Evolutionary conservation across 2,113 vertebrate genomes (phyloP), one percentile per base, ranked within the genome.

Genomic region (Rostratula benghalensis): DNA sequence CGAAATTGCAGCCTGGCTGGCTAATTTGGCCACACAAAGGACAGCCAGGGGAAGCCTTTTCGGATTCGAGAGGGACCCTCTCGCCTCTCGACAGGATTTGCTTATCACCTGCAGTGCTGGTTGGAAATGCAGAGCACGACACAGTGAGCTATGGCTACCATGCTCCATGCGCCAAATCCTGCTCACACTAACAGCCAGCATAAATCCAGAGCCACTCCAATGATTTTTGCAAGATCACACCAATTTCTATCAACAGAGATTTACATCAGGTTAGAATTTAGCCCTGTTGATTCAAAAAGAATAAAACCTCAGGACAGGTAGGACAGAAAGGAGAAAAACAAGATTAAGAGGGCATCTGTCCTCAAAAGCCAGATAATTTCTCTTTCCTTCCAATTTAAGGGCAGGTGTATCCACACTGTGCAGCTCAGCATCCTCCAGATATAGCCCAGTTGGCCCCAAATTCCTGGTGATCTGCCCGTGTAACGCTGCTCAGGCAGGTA

Each of bases 21-120:
- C 57, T 17, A 60, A 63, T 41, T 6, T 79, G 80, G 45, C 61
- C 7, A 30, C 67, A 54, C 16, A 22, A 82, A 95, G 68, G 84
- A 81, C 73, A 15, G 7, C 14, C 53, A 80, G 65, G 37, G 57
- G 23, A 73, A 87, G 37, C 28, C 51, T 65, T 23, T 61, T 60
- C 50, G 86, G 79, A 63, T 18, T 56, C 0, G 1, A 67, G 14
- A 89, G 57, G 67, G 88, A 73, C 77, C 89, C 67, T 90, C 84
- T 50, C 1, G 7, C 39, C 51, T 91, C 69, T 45, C 4, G 1
- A 73, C 70, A 93, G 92, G 63, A 61, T 85, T 83, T 85, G 76
- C 71, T 92, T 46, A 27, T 94, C 93, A 96, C 95, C 94, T 96
- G 95, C 96, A 95, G 96, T 94, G 91, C 94, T 89, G 89, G 81